These are phyloP conservation scores for Nematolebias whitei DNA, from an alignment of 2,113 vertebrate species.

Conservation along the genomic window DNA sequence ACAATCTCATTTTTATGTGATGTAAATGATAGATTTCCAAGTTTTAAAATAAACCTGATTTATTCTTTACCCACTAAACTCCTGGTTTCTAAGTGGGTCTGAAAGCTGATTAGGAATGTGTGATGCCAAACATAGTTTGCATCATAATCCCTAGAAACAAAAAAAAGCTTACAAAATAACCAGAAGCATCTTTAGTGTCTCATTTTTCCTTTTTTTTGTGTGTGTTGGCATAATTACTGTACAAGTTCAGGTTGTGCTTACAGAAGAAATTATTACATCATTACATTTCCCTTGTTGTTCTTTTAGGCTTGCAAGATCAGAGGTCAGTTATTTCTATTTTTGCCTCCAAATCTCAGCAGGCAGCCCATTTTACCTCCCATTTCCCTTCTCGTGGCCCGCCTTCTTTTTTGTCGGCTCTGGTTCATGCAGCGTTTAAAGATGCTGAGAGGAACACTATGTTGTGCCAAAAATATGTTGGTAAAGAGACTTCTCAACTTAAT, in stretches of 20 bases:
- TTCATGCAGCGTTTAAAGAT: neutral
- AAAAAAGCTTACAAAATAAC: too few species aligned
- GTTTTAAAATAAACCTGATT: too few species aligned
- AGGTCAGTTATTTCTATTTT: conserved; percentile 53
- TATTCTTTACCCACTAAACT: too few species aligned
- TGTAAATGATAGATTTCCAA: too few species aligned
- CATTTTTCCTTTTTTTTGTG: neutral
- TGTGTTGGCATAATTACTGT: neutral
- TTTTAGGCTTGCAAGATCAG: conserved; percentile 6
- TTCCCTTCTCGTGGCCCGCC: conserved; percentile 29
- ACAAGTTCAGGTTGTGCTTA: too few species aligned
- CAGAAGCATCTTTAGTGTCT: neutral
- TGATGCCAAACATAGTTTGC: too few species aligned
- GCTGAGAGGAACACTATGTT: neutral
- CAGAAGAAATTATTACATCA: too few species aligned
- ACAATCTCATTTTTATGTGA: too few species aligned
- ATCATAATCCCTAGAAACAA: too few species aligned
- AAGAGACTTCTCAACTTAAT: neutral
- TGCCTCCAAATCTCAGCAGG: conserved; percentile 42
- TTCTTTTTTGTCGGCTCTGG: neutral
- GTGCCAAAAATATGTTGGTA: neutral
- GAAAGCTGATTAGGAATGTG: too few species aligned
- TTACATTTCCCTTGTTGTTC: too few species aligned
- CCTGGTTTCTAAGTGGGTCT: too few species aligned
- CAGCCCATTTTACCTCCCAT: conserved; percentile 35